Evolutionary conservation across 2,888 invertebrate species (phyloP), one percentile per base, ranked within the genome.

Genomic region (Pterobdella sp.): DNA sequence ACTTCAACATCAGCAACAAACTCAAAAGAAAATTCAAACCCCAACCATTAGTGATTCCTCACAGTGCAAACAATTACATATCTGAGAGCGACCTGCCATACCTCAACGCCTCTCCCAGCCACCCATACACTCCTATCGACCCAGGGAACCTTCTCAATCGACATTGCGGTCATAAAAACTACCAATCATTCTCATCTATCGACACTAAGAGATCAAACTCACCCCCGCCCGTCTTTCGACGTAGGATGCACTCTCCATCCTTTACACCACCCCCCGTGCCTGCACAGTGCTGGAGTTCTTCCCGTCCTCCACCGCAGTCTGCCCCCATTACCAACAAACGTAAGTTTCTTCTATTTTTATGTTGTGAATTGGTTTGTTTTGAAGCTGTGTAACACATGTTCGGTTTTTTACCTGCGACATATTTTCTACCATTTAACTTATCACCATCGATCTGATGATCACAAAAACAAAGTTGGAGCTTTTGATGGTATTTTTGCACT

Each of bases 51-150:
- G 56, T 35, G 26, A 71, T 71, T 56, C 71, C 71, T 31, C 31
- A 60, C 32, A 71, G 71, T 63, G 71, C 71, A 60, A 71, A 71
- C 63, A 71, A 71, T 29, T 71, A 60, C 26, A 26, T 49, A 1
- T 71, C 63, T 26, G 26, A 56, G n/a, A 56, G 26, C n/a, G 26
- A 56, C 60, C 7, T 42, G 42, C 26, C 3, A 22, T 4, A 56
- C 60, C n/a, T 56, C 7, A 56, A 22, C 60, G 26, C n/a, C n/a
- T 26, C n/a, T 18, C 26, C 18, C 60, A 22, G 3, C 60, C 18
- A 56, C n/a, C 26, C 60, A 14, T 3, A 4, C 4, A 26, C 26
- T 22, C 3, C 4, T 3, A 7, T 4, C n/a, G n/a, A 22, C n/a
- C 3, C n/a, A 4, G 18, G 4, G 3, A 56, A n/a, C 26, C 60